Base-by-base conservation (phyloP, 2,797 vertebrate genomes). In the Otus scops region DNA sequence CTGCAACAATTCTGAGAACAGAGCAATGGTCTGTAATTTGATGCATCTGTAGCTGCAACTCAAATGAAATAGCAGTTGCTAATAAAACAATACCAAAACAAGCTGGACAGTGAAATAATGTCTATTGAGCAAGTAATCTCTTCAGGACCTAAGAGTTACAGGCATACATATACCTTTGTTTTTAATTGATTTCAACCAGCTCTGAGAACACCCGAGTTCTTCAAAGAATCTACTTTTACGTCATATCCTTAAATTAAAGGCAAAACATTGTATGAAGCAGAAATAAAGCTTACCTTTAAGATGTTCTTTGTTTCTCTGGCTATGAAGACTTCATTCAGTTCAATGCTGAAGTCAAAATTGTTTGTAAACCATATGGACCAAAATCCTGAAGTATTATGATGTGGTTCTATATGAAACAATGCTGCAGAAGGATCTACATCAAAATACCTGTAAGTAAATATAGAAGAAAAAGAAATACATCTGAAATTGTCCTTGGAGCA, bases 331-430 rank as follows among this genome's bases (percentile, higher is more conserved):
- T 98, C 98, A 13, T 93, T 98, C 96, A 99, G 89, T 38, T 98
- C 98, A 95, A 99, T 84, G 60, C 97, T 97, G 61, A 98, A 97
- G 76, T 97, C 97, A 85, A 98, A 97, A 77, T 98, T 98, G 96
- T 99, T 99, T 74, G 97, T 98, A 96, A 99, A 97, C 99, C 99
- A 99, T 79, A 99, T 22, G 20, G 99, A 99, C 97, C 99, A 99
- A 96, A 98, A 97, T 70, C 98, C 98, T 41, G 97, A 96, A 24
- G 96, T 96, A 54, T 98, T 98, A 92, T 96, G 96, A 20, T 97
- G 97, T 88, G 98, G 98, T 93, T 98, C 98, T 91, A 99, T 95
- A 92, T 99, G 98, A 96, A 99, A 98, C 82, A 98, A 97, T 61
- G 96, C 95, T 73, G 98, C 98, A 87, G 98, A 97, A 74, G 98